These are phyloP conservation scores for Neosilurus hyrtlii DNA, from an alignment of 2,797 vertebrate species.

Conservation along the genomic window DNA sequence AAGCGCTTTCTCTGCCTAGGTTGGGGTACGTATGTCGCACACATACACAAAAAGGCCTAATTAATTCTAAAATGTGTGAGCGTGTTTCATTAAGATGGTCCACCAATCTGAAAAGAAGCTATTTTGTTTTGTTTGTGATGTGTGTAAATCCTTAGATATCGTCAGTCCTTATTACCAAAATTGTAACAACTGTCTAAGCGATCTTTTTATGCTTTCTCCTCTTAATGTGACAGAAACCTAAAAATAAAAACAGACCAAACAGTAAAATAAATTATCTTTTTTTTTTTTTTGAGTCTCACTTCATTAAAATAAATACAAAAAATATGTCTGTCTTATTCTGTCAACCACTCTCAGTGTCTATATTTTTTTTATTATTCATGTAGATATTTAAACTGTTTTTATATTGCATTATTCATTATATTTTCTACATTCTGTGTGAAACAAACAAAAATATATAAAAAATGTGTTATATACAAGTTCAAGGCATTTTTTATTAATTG, in stretches of 20 bases:
- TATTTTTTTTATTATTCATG: not conserved
- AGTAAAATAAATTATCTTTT: not conserved
- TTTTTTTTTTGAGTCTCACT: not conserved
- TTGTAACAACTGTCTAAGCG: not conserved
- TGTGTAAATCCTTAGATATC: not conserved
- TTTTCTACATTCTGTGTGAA: no score
- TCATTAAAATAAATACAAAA: not conserved
- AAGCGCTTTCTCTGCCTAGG: slow-evolving; percentile 98
- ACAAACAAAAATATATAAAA: no score
- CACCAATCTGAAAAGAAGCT: not conserved
- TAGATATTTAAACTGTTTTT: not conserved
- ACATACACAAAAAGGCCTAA: not conserved
- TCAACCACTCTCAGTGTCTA: not conserved
- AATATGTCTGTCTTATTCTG: not conserved
- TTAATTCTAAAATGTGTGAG: not conserved
- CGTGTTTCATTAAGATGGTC: no score
- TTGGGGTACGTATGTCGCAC: slow-evolving; percentile 83
- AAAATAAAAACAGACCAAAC: not conserved
- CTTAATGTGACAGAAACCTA: not conserved
- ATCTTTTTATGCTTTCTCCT: not conserved
- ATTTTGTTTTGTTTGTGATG: not conserved
- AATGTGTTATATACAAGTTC: not conserved
- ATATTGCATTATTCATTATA: not conserved
- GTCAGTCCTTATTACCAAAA: not conserved
- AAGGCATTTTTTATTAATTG: not conserved